Conservation (phyloP, 2,888 invertebrate genomes). For the Chelonus formosanus region DNA sequence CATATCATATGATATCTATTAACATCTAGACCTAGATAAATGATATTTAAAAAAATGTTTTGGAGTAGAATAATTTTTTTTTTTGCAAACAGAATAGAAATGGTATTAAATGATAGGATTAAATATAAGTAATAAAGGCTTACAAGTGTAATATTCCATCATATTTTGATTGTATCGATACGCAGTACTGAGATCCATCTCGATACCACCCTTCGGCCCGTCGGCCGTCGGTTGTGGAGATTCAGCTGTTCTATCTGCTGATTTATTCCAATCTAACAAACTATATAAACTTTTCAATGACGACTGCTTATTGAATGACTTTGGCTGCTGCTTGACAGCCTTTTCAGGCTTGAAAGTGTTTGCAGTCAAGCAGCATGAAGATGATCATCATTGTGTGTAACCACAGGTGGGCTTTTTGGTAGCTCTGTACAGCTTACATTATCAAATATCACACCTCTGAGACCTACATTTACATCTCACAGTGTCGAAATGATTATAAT, state of each 20-base stretch:
- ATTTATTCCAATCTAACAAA: neutral
- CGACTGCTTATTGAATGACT: too few relatives aligned
- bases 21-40: too few relatives aligned
- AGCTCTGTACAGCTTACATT: constrained; percentile 50
- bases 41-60: too few relatives aligned
- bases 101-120: neutral
- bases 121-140: constrained; percentile 62
- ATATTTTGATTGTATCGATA: constrained; percentile 97
- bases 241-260: constrained; percentile 49
- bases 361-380: constrained; percentile 53
- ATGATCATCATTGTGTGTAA: constrained; percentile 58
- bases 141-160: constrained; percentile 99
- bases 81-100: neutral
- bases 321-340: too few relatives aligned
- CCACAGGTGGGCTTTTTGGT: constrained; percentile 54
- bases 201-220: constrained; percentile 45
- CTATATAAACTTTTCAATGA: too few relatives aligned
- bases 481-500: neutral
- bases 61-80: too few relatives aligned
- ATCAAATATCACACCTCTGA: constrained; percentile 30
- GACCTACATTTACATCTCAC: neutral
- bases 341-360: constrained; percentile 31
- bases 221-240: constrained; percentile 58
- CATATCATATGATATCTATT: too few relatives aligned
- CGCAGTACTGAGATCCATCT: constrained; percentile 90